Conservation (phyloP, 92 coral and sea anemone species). For the Parazoanthus darwini region DNA sequence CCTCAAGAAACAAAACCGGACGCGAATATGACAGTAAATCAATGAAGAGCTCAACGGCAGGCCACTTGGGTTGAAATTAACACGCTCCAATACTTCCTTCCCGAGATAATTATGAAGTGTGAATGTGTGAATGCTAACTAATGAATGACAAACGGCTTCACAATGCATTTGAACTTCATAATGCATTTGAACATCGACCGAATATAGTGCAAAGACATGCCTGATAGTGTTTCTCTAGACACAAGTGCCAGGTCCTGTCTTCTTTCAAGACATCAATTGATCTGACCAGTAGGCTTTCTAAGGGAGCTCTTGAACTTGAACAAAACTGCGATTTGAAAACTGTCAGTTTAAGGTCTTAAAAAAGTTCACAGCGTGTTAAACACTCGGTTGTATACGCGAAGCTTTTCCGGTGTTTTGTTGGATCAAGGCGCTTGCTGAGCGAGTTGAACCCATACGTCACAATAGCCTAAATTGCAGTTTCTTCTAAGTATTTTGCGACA, state of each 20-base stretch:
- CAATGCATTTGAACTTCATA: slow-evolving; percentile 1
- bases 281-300: background rate
- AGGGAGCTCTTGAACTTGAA: slow-evolving; percentile 2
- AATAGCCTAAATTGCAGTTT: slow-evolving; percentile 31
- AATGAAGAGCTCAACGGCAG: background rate
- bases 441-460: background rate
- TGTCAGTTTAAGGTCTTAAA: slow-evolving; percentile 9
- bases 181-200: slow-evolving; percentile 8
- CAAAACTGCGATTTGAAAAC: background rate
- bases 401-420: slow-evolving; percentile 47
- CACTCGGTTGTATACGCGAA: slow-evolving; percentile 3
- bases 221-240: background rate
- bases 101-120: slow-evolving; percentile 34
- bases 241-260: background rate
- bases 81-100: slow-evolving; percentile 36
- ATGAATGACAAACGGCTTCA: slow-evolving; percentile 22
- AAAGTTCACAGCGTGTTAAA: slow-evolving; percentile 29
- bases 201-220: background rate
- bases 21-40: slow-evolving; percentile 15
- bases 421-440: slow-evolving; percentile 20
- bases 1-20: slow-evolving; percentile 16
- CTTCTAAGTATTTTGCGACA: slow-evolving; percentile 9
- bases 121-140: slow-evolving; percentile 40
- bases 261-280: slow-evolving; percentile 27
- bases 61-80: slow-evolving; percentile 27